A percentile compares a stretch with the other conserved stretches of the same genome.
Evolutionary conservation across 1,140 invertebrate genomes (phyloP).

Genomic region (Stenopsyche tienmushanensis): DNA sequence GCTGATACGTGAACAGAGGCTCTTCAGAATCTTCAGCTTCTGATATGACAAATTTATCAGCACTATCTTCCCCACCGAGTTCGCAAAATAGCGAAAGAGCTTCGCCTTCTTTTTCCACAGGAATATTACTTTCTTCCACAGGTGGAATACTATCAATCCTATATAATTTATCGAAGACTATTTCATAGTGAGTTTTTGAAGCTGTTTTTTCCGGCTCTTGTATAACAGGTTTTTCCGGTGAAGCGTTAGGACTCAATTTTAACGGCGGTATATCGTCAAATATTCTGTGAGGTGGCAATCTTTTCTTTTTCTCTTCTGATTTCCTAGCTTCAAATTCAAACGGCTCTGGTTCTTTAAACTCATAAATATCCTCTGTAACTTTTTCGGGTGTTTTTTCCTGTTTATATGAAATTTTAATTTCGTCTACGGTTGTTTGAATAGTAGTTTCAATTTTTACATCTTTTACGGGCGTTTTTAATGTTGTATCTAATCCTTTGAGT

Average conservation of each 20-base stretch:
- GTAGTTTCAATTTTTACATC: conserved; percentile 50
- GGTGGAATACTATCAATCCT: conserved; percentile 44
- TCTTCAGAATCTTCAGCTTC: conserved; percentile 63
- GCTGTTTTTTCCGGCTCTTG: conserved; percentile 30
- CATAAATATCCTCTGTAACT: conserved; percentile 74
- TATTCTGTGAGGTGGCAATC: conserved; percentile 53
- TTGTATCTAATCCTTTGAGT: conserved; percentile 72
- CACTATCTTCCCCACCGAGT: conserved; percentile 55
- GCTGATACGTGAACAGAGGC: conserved; percentile 59
- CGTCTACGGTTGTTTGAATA: conserved; percentile 43
- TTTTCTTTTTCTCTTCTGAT: conserved; percentile 61
- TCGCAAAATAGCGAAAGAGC: conserved; percentile 53
- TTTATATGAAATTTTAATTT: conserved; percentile 43
- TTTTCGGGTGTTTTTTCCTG: conserved; percentile 48
- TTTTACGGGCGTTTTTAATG: conserved; percentile 52
- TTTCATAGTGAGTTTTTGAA: conserved; percentile 44
- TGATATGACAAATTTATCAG: conserved; percentile 57
- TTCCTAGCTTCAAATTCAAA: conserved; percentile 76
- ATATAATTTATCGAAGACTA: conserved; percentile 54
- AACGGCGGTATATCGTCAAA: conserved; percentile 58
- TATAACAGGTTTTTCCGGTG: conserved; percentile 42
- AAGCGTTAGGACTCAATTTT: conserved; percentile 52
- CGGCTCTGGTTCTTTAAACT: conserved; percentile 86
- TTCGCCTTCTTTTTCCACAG: conserved; percentile 32
- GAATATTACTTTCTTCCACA: conserved; percentile 21